Evolutionary conservation across 2,888 invertebrate species (phyloP).

Genomic region (Enchytraeus crypticus): DNA sequence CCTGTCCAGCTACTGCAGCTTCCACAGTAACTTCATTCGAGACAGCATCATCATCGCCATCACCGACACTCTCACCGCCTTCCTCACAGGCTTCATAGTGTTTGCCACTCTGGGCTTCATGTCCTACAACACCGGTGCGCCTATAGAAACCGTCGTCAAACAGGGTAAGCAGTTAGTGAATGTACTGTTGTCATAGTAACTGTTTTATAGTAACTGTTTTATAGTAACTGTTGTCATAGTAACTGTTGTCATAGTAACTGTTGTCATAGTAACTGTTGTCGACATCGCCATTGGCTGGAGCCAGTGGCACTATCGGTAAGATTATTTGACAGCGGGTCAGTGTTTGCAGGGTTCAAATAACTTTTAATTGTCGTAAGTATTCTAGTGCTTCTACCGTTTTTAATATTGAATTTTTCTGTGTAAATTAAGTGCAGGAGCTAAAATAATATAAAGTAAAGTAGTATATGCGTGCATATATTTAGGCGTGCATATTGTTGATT

Average conservation of each 20-base stretch:
- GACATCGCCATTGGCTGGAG: too few relatives aligned
- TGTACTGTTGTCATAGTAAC: background rate
- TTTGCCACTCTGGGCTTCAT: constrained; percentile 57
- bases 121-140: constrained; percentile 45
- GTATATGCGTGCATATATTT: background rate
- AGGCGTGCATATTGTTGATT: too few relatives aligned
- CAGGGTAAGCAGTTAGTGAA: constrained; percentile 34
- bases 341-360: background rate
- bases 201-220: background rate
- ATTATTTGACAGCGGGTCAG: too few relatives aligned
- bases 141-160: constrained; percentile 46
- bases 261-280: too few relatives aligned
- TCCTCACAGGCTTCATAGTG: constrained; percentile 47
- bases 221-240: too few relatives aligned
- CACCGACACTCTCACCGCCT: constrained; percentile 44
- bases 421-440: too few relatives aligned
- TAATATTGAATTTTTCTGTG: too few relatives aligned
- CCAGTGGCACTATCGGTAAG: too few relatives aligned
- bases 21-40: constrained; percentile 32
- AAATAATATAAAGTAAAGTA: constrained; percentile 7
- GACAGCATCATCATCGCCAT: constrained; percentile 46
- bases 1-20: constrained; percentile 30
- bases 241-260: too few relatives aligned
- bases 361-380: constrained; percentile 4
- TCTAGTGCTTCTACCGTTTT: too few relatives aligned